Base-by-base conservation (phyloP, 2,888 invertebrate genomes). In the Mythimna lalbum region DNA sequence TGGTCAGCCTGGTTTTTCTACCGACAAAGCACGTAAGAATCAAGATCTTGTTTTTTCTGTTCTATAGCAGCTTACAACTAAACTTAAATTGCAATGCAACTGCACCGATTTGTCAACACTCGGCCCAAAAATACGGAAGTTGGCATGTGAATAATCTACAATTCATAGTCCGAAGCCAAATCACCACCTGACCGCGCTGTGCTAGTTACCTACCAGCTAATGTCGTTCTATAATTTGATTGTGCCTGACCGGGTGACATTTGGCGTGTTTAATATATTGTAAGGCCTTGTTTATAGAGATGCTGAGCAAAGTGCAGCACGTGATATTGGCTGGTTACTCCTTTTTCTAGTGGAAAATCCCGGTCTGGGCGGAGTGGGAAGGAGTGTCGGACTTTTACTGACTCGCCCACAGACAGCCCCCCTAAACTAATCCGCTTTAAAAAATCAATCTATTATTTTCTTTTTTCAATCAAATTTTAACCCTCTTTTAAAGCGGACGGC, bases 191-290 rank as follows among this genome's bases (percentile, higher is more conserved):
- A 75, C 69, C 47, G 55, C 47, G 21, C 7, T 72, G 77, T 67
- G 57, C 72, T 50, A 81, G 57, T 77, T 75, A 76, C 64, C 70
- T 76, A 69, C 64, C 52, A 66, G 63, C 56, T 75, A 83, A 85
- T 85, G 86, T 83, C 86, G 80, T 73, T 76, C 77, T 83, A 71
- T 76, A 76, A 69, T 83, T 79, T 81, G 74, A 73, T 72, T 71
- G 63, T 50, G 65, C 55, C 69, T 84, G 82, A 81, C 82, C 82
- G 69, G 52, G 50, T 84, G 77, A 82, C 82, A 83, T 84, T 83
- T 83, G 72, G 66, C 63, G 43, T 19, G 23, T 60, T 73, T 69
- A 65, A 79, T 43, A n/a, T 75, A 53, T 50, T 52, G 9, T 64
- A 67, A 59, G 64, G 72, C 59, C 67, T 65, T 81, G 63, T 70